These are phyloP conservation scores for Epizoanthus scotinus DNA, from an alignment of 92 coral and sea anemone genomes.

Conservation along the genomic window DNA sequence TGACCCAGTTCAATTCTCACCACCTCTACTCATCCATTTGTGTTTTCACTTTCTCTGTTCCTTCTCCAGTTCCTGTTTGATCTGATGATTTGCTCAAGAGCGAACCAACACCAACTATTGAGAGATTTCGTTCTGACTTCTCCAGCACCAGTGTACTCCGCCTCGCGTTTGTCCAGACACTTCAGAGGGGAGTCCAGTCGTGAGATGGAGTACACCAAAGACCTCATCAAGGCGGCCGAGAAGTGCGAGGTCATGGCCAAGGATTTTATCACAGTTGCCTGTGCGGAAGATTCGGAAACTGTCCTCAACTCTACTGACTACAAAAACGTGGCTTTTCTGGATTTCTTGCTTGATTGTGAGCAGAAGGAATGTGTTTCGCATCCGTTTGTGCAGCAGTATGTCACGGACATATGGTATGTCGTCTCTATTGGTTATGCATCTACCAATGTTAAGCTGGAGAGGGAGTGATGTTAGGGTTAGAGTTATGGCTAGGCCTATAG, in stretches of 20 bases:
- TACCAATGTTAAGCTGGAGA: no score
- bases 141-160: conserved; percentile 93
- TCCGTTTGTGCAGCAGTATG: conserved; percentile 91
- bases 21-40: neutral
- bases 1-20: no score
- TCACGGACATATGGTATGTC: conserved; percentile 75
- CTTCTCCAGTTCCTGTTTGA: conserved; percentile 80
- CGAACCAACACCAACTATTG: conserved; percentile 69
- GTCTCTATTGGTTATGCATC: no score
- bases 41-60: neutral
- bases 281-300: conserved; percentile 82
- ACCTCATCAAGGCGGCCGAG: conserved; percentile 74
- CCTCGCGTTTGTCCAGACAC: conserved; percentile 80
- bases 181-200: conserved; percentile 75
- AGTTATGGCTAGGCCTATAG: no score
- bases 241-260: conserved; percentile 86
- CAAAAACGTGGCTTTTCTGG: conserved; percentile 89
- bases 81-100: conserved; percentile 85
- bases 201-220: conserved; percentile 82
- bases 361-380: conserved; percentile 95
- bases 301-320: conserved; percentile 87
- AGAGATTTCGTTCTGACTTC: conserved; percentile 81
- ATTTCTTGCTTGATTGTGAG: conserved; percentile 90
- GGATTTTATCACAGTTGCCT: conserved; percentile 84
- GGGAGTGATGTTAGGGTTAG: no score